Evolutionary conservation across 2,797 vertebrate species (phyloP).

Genomic region (Tiaroga cobitis): DNA sequence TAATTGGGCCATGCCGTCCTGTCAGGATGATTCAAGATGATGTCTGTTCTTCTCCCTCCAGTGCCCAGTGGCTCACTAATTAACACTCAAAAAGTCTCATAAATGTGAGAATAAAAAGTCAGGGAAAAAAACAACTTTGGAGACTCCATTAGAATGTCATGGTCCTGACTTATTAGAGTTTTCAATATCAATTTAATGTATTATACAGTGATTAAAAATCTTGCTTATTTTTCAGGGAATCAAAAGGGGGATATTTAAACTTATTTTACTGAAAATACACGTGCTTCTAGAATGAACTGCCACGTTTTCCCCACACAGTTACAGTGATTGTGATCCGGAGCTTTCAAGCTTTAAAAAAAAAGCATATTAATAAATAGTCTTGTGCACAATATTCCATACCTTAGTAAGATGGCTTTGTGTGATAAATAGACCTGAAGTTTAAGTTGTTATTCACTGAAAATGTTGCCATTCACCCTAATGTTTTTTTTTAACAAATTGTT

Average conservation of each 20-base stretch:
- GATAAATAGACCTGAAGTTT: background rate
- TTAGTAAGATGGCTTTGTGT: background rate
- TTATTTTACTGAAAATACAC: background rate
- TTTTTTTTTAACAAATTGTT: no score
- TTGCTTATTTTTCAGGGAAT: slow-evolving; percentile 73
- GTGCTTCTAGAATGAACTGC: background rate
- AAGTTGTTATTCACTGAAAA: background rate
- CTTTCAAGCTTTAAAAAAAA: background rate
- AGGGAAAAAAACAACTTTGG: slow-evolving; percentile 84
- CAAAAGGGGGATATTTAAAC: slow-evolving; percentile 70
- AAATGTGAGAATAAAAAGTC: slow-evolving; percentile 77
- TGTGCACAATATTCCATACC: background rate
- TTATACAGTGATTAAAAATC: slow-evolving; percentile 87
- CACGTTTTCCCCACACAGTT: background rate
- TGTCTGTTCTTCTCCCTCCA: slow-evolving; percentile 87
- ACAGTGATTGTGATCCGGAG: background rate
- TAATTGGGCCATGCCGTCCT: slow-evolving; percentile 96
- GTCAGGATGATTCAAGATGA: slow-evolving; percentile 96
- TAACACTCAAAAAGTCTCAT: slow-evolving; percentile 89
- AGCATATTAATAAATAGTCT: background rate
- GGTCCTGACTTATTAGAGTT: slow-evolving; percentile 92
- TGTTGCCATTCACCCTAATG: background rate
- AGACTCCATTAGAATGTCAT: slow-evolving; percentile 97
- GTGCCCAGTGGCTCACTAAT: slow-evolving; percentile 95
- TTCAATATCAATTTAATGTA: slow-evolving; percentile 93